A percentile compares a stretch with the other conserved stretches of the same genome.
phyloP scores from a whole-genome alignment of 2,797 vertebrate genomes.

The Pelochelys cantorii region DNA sequence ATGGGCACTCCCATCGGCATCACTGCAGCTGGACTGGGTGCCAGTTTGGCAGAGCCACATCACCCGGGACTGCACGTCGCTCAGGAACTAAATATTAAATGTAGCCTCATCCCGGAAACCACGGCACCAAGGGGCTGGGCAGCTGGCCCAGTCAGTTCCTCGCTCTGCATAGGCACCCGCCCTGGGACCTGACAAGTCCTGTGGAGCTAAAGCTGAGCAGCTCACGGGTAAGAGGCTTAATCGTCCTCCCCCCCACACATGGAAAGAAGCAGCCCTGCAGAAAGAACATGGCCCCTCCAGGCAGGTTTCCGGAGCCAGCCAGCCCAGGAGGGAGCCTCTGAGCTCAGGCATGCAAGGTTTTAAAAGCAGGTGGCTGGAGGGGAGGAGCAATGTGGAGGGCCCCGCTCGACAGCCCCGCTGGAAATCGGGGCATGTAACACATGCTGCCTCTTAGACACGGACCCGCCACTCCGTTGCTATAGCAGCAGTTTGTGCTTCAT shows the following conservation, averaged over 20 bases:
- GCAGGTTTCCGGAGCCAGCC: rapidly evolving
- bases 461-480: rapidly evolving
- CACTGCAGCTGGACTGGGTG: not conserved
- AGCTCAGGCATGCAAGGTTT: rapidly evolving
- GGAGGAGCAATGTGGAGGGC: rapidly evolving
- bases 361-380: not conserved
- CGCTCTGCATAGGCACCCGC: rapidly evolving
- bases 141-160: not conserved
- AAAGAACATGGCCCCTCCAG: not conserved
- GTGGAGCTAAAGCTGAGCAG: not conserved
- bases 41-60: not conserved
- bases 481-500: rapidly evolving
- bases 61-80: not conserved
- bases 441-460: not conserved
- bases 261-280: not conserved
- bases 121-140: not conserved
- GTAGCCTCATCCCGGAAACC: not conserved
- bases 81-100: not conserved
- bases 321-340: not conserved
- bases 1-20: not conserved
- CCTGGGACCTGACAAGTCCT: not conserved
- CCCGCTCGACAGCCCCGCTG: rapidly evolving
- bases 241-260: no score
- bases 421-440: rapidly evolving
- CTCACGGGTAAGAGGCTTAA: not conserved